A percentile compares a stretch with the other conserved stretches of the same genome.
Evolutionary conservation across 2,888 invertebrate species (phyloP).

Genomic region (Athripsodes cinereus): DNA sequence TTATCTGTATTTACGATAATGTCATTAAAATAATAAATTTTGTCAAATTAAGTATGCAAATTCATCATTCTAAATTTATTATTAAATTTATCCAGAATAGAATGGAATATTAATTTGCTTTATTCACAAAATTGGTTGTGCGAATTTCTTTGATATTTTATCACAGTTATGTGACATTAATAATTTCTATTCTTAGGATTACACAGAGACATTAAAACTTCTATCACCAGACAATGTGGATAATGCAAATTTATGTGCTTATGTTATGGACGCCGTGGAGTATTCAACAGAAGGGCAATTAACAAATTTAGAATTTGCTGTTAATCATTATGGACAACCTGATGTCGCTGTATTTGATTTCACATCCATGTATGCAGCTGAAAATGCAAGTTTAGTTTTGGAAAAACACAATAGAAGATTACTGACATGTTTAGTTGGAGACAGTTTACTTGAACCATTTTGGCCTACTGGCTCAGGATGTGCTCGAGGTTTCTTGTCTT

Average conservation of each 20-base stretch:
- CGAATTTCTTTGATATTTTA: too few relatives aligned
- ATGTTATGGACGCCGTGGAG: slow-evolving; percentile 91
- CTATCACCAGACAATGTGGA: slow-evolving; percentile 87
- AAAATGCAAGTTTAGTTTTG: slow-evolving; percentile 81
- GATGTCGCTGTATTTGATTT: slow-evolving; percentile 99
- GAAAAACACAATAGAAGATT: slow-evolving; percentile 66
- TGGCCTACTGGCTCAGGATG: slow-evolving; percentile 99
- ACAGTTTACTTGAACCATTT: slow-evolving; percentile 94
- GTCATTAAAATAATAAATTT: too few relatives aligned
- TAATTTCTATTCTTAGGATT: slow-evolving; percentile 57
- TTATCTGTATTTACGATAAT: too few relatives aligned
- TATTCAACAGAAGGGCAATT: slow-evolving; percentile 86
- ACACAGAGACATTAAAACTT: slow-evolving; percentile 81
- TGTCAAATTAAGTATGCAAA: too few relatives aligned
- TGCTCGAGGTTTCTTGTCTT: slow-evolving; percentile 93
- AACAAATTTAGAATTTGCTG: slow-evolving; percentile 87
- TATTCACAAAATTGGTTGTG: too few relatives aligned
- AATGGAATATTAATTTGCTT: too few relatives aligned
- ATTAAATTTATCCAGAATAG: too few relatives aligned
- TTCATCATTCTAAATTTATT: too few relatives aligned
- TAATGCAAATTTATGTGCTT: slow-evolving; percentile 78
- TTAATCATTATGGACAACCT: slow-evolving; percentile 95
- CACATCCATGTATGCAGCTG: slow-evolving; percentile 97
- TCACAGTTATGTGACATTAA: slow-evolving; percentile 1
- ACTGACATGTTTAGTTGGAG: slow-evolving; percentile 88